Conservation (phyloP, 2,797 vertebrate species). For the Pipistrellus kuhlii region DNA sequence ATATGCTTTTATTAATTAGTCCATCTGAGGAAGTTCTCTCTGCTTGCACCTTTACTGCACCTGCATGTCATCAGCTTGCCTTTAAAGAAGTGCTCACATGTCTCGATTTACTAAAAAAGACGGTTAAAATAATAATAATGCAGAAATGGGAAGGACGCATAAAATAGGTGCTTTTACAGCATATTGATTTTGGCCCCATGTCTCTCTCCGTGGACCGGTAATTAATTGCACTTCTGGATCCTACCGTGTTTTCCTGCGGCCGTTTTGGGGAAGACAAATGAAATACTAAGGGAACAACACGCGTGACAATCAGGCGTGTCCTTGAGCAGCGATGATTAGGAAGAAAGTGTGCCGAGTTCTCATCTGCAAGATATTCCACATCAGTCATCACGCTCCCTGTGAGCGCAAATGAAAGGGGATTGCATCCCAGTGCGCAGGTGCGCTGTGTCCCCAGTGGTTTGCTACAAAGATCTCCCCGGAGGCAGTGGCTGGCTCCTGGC, state of each 20-base stretch:
- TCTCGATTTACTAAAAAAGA: constrained; percentile 44
- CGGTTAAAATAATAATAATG: constrained; percentile 43
- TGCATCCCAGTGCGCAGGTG: constrained; percentile 33
- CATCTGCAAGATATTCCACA: constrained; percentile 65
- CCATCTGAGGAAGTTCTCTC: constrained; percentile 40
- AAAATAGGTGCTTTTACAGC: constrained; percentile 45
- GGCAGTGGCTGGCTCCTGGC: constrained; percentile 60
- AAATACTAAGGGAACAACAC: neutral
- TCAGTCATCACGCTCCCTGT: constrained; percentile 60
- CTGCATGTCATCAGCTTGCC: constrained; percentile 65
- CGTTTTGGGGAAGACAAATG: neutral
- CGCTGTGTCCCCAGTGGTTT: constrained; percentile 60
- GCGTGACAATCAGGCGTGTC: constrained; percentile 60
- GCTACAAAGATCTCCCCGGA: constrained; percentile 72
- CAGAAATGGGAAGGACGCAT: constrained; percentile 5
- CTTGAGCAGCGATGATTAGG: constrained; percentile 70
- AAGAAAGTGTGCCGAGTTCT: constrained; percentile 64
- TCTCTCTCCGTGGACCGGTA: neutral
- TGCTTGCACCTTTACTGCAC: neutral
- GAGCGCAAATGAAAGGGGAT: constrained; percentile 79
- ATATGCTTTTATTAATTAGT: constrained; percentile 77
- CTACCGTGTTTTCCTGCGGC: neutral
- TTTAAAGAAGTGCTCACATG: constrained; percentile 63
- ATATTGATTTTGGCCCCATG: constrained; percentile 53
- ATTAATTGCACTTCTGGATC: constrained; percentile 62